These are phyloP conservation scores for Phenganax marumi DNA, from an alignment of 92 coral and sea anemone species.

Conservation along the genomic window DNA sequence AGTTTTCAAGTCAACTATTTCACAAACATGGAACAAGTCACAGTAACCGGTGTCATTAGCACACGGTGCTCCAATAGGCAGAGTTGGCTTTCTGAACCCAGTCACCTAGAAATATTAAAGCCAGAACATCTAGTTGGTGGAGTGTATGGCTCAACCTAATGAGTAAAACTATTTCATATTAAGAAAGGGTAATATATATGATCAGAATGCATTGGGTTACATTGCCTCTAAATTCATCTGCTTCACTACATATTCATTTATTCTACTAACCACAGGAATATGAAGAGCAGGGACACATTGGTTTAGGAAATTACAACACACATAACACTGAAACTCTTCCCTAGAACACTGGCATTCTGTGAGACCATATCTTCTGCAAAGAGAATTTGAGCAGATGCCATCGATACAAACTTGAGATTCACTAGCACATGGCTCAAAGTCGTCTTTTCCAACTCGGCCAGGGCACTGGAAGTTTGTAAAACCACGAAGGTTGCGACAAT, in stretches of 20 bases:
- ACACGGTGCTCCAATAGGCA: constrained; percentile 86
- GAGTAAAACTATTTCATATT: too few relatives aligned
- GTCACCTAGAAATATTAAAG: constrained; percentile 24
- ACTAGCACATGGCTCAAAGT: constrained; percentile 60
- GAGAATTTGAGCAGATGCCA: constrained; percentile 78
- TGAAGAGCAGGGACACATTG: constrained; percentile 26
- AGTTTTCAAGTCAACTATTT: constrained; percentile 69
- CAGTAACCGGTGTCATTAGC: constrained; percentile 80
- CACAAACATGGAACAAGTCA: constrained; percentile 85
- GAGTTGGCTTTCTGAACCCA: constrained; percentile 50
- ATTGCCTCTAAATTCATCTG: neutral
- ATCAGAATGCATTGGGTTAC: too few relatives aligned
- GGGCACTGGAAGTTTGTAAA: constrained; percentile 58
- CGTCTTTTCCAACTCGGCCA: constrained; percentile 43
- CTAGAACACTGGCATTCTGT: constrained; percentile 74
- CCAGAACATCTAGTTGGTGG: neutral
- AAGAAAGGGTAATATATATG: too few relatives aligned
- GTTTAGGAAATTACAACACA: constrained; percentile 69
- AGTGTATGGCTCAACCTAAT: too few relatives aligned
- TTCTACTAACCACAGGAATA: constrained; percentile 22
- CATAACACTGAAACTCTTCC: constrained; percentile 74
- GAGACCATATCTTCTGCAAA: constrained; percentile 66
- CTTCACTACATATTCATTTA: neutral
- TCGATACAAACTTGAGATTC: constrained; percentile 68
- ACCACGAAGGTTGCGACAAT: constrained; percentile 61